Evolutionary conservation across 2,113 vertebrate genomes (phyloP), one percentile per base, ranked within the genome.

Genomic region (Odontophorus gujanensis): DNA sequence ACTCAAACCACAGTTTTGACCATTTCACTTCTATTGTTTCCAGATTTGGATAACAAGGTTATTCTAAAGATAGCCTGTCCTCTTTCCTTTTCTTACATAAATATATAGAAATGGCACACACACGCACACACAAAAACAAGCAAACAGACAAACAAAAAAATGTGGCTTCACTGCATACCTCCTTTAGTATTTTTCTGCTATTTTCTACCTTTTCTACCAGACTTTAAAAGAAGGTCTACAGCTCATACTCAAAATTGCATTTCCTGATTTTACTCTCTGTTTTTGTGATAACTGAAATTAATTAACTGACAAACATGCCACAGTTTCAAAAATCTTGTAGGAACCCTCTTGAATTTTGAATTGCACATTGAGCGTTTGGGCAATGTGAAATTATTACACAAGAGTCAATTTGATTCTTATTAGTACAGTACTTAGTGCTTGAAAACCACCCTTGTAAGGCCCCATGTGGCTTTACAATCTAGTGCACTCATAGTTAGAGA

Each of bases 391-490:
- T 53, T 79, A 61, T 59, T 81, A 87, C 47, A 82, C 34, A 61
- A 75, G 42, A 58, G 21, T 7, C 55, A 74, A 57, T 90, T 92
- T 91, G 12, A 71, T 81, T 97, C 95, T 94, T 85, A 88, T n/a
- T 81, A 55, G 45, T 77, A 36, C 63, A 67, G 68, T 82, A 84
- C 43, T 72, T 57, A 84, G 38, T 55, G 65, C 82, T 75, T 92
- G 58, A 81, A 95, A 92, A 96, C 90, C 93, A 96, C 91, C 89
- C 89, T 85, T 85, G 8, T 89, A 81, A 95, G 51, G 71, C 36
- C 69, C 36, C 85, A 72, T 21, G 68, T 26, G 30, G 4, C 36
- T 97, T 96, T 76, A 91, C 26, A 86, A 74, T 94, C 58, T 85
- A 94, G 13, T 88, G 57, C 45, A 7, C 68, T 93, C 66, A 88